Percentiles rank a stretch among this genome's conserved stretches.
phyloP scores from a whole-genome alignment of 2,797 vertebrate species.

The Melanotaenia maccullochi region DNA sequence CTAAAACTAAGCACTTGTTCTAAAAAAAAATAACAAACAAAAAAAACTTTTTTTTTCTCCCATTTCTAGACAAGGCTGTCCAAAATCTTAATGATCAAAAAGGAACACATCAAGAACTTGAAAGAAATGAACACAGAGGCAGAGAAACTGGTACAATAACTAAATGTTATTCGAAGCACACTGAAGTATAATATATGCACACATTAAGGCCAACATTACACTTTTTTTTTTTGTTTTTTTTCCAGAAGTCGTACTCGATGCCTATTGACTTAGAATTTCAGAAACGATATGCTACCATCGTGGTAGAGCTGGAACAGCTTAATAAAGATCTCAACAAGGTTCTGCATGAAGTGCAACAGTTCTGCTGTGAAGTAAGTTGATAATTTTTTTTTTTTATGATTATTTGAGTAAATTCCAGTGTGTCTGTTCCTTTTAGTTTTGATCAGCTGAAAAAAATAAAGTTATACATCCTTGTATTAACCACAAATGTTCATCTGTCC shows the following conservation, averaged over 20 bases:
- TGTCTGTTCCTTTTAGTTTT: not conserved
- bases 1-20: not conserved
- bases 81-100: conserved; percentile 99
- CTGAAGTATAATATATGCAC: not conserved
- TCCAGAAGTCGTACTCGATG: conserved; percentile 96
- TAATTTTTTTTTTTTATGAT: not conserved
- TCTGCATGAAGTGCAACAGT: conserved; percentile 96
- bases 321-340: conserved; percentile 99
- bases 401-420: not conserved
- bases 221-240: conserved; percentile 51
- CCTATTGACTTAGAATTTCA: conserved; percentile 94
- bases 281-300: conserved; percentile 94
- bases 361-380: conserved; percentile 90
- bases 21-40: no score
- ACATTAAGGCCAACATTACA: not conserved
- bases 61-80: conserved; percentile 92
- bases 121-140: conserved; percentile 99
- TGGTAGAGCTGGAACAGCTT: conserved; percentile 95
- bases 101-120: conserved; percentile 97
- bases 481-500: conserved; percentile 17
- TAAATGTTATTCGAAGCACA: not conserved
- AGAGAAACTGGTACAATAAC: conserved; percentile 92
- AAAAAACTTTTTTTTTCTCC: conserved; percentile 6
- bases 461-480: not conserved
- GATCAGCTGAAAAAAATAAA: not conserved